These are phyloP conservation scores for Polia nebulosa DNA, from an alignment of 2,888 invertebrate genomes.

Conservation along the genomic window DNA sequence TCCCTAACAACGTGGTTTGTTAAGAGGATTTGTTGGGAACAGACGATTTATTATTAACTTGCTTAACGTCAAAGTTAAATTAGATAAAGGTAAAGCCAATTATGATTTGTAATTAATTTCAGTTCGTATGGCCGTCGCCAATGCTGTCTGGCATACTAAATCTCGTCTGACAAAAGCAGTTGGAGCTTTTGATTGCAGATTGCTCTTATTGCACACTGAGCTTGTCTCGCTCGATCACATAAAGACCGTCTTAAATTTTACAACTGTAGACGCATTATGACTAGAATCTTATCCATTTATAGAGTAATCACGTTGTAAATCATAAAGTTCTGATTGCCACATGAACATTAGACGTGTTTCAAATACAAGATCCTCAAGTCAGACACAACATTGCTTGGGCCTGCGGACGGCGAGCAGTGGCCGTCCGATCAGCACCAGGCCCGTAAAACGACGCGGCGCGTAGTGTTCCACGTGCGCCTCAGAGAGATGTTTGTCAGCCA, in stretches of 20 bases:
- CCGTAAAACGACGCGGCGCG: too few species aligned
- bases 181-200: slow-evolving; percentile 6
- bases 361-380: not conserved
- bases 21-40: slow-evolving; percentile 46
- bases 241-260: slow-evolving; percentile 8
- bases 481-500: too few species aligned
- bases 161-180: slow-evolving; percentile 9
- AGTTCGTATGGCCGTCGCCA: not conserved
- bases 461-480: too few species aligned
- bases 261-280: slow-evolving; percentile 9
- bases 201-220: not conserved
- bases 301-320: not conserved
- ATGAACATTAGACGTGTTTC: slow-evolving; percentile 1
- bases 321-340: not conserved
- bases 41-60: slow-evolving; percentile 45
- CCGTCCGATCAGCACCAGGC: too few species aligned
- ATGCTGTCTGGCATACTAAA: not conserved
- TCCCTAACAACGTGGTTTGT: slow-evolving; percentile 15
- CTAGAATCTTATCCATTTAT: not conserved
- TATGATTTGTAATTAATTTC: slow-evolving; percentile 32
- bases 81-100: slow-evolving; percentile 25
- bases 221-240: not conserved
- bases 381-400: not conserved
- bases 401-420: too few species aligned
- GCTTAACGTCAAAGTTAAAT: slow-evolving; percentile 32